Conservation (phyloP, 2,888 invertebrate species). For the Macrosiphum euphorbiae region DNA sequence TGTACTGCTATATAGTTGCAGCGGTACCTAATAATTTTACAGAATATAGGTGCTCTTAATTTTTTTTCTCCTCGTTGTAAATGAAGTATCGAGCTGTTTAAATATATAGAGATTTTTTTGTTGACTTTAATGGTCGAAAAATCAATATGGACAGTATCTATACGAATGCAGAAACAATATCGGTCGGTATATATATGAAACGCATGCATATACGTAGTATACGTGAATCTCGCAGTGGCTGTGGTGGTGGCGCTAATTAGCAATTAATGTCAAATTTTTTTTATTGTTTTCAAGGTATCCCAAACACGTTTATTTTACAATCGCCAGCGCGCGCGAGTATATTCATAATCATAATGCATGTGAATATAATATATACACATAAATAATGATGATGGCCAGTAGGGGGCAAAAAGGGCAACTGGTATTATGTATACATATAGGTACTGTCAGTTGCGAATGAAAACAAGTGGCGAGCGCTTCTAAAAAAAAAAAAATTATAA, state of each 20-base stretch:
- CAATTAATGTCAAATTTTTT: slow-evolving; percentile 56
- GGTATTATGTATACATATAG: slow-evolving; percentile 10
- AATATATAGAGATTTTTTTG: not conserved
- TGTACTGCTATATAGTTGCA: not conserved
- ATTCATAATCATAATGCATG: slow-evolving; percentile 10
- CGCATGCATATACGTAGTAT: too few relatives aligned
- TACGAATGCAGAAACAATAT: not conserved
- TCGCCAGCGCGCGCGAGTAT: not conserved
- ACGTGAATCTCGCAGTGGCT: not conserved
- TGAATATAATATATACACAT: not conserved
- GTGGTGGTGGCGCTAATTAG: slow-evolving; percentile 29
- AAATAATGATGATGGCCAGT: slow-evolving; percentile 43
- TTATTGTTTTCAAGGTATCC: slow-evolving; percentile 54
- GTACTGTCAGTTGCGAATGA: slow-evolving; percentile 48
- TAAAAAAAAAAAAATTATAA: slow-evolving; percentile 40
- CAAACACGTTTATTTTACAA: slow-evolving; percentile 59
- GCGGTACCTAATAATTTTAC: not conserved
- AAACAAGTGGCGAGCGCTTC: slow-evolving; percentile 54
- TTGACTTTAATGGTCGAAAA: not conserved
- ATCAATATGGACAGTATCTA: not conserved
- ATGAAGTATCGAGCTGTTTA: not conserved
- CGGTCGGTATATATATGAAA: not conserved
- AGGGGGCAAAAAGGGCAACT: slow-evolving; percentile 63
- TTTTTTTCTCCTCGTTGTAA: not conserved
- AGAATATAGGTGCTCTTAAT: not conserved